Percentiles rank a stretch among this genome's conserved stretches.
These are phyloP conservation scores for Scrobipalpa atriplicella DNA, from an alignment of 2,888 invertebrate species.

Conservation along the genomic window DNA sequence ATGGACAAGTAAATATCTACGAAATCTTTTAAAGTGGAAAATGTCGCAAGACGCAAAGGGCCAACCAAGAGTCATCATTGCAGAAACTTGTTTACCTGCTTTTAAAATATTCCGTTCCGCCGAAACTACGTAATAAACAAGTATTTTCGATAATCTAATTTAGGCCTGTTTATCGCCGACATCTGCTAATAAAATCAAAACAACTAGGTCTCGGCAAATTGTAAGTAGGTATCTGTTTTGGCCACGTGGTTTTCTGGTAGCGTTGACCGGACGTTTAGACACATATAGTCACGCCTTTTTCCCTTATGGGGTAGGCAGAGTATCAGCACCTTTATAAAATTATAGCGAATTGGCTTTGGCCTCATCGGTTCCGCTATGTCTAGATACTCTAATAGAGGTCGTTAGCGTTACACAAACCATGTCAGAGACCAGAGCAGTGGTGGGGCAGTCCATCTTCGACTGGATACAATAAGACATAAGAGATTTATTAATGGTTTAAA, in stretches of 20 bases:
- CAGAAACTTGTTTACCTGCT: slow-evolving; percentile 28
- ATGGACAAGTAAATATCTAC: neutral
- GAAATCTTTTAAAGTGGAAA: neutral
- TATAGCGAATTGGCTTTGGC: too few species aligned
- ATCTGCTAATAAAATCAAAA: slow-evolving; percentile 28
- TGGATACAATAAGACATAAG: too few species aligned
- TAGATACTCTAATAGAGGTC: too few species aligned
- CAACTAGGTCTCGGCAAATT: slow-evolving; percentile 23
- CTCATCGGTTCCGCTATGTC: too few species aligned
- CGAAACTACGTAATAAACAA: slow-evolving; percentile 20
- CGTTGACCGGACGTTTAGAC: neutral
- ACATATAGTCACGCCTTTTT: too few species aligned
- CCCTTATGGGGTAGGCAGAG: too few species aligned
- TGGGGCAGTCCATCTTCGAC: too few species aligned
- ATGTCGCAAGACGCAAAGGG: slow-evolving; percentile 1
- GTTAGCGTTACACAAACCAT: too few species aligned
- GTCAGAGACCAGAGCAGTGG: too few species aligned
- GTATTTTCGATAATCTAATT: slow-evolving; percentile 20
- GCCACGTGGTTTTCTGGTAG: neutral
- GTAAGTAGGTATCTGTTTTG: too few species aligned
- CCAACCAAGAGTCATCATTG: slow-evolving; percentile 22
- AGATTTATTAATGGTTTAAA: too few species aligned
- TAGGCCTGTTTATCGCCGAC: slow-evolving; percentile 15
- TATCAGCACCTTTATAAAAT: too few species aligned
- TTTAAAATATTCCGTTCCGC: slow-evolving; percentile 25